phyloP scores from a whole-genome alignment of 2,797 vertebrate genomes.

The Vespertilio murinus region DNA sequence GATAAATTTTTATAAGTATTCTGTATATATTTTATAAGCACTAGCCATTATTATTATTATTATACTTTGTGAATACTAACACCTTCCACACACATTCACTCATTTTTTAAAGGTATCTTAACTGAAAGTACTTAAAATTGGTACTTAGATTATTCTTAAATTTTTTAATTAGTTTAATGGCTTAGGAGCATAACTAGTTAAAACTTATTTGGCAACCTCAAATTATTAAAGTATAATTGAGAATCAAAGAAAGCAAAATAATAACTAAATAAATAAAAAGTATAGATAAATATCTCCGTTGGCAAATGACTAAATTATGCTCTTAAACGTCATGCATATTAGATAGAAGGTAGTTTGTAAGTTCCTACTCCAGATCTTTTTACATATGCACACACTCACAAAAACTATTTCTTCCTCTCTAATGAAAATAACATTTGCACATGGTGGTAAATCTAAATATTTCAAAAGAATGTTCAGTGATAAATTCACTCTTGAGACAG shows the following conservation, averaged over 20 bases:
- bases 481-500: neutral
- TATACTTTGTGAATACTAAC: neutral
- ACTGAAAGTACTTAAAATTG: neutral
- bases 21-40: neutral
- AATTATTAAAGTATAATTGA: neutral
- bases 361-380: neutral
- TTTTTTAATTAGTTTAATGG: slow-evolving; percentile 35
- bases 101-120: neutral
- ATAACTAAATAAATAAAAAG: neutral
- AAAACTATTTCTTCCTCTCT: neutral
- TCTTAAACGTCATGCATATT: neutral
- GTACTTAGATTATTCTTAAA: neutral
- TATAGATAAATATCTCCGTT: neutral
- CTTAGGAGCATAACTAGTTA: neutral
- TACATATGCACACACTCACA: neutral
- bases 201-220: slow-evolving; percentile 8
- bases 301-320: neutral
- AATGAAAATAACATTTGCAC: slow-evolving; percentile 28
- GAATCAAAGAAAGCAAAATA: slow-evolving; percentile 17
- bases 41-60: neutral
- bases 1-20: neutral
- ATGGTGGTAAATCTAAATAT: neutral
- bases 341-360: neutral
- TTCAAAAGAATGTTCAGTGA: neutral
- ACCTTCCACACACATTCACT: neutral